Evolutionary conservation across 2,888 invertebrate genomes (phyloP), one percentile per base, ranked within the genome.

Genomic region (Minunthozetes semirufus): DNA sequence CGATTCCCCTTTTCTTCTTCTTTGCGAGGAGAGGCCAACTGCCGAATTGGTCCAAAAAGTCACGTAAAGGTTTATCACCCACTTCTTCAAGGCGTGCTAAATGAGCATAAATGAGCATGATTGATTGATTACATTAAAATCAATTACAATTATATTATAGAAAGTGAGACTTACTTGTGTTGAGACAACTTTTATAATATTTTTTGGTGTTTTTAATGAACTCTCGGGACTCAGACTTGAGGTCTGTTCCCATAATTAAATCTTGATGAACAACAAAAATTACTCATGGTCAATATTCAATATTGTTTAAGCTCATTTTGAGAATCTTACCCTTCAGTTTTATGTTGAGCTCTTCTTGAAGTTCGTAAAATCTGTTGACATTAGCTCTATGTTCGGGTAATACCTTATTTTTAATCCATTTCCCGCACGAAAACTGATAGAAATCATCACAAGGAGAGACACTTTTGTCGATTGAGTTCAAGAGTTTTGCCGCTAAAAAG

Each of bases 401-500:
- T 6, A n/a, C 6, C 8, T 56, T 50, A 17, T 75, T 74, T 15
- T 70, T 13, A n/a, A 90, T 82, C 83, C 91, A 92, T 15, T 87
- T 87, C 1, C 91, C 91, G 80, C 92, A 92, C 0, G 91, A 88
- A 81, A 90, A 92, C 80, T 88, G 86, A 82, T 91, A 92, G 83
- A 92, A 92, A 81, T 92, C 90, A 79, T 91, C 90, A 81, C 92
- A 92, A 0, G 92, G 91, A 78, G 91, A 89, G 11, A 89, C 88
- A 0, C 84, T 82, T 0, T 85, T 83, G 79, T 92, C 89, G 88
- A 92, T 89, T 81, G 88, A 89, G 77, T 86, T 84, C 56, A 92
- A 83, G 17, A 92, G 85, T 78, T 87, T 87, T 0, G 90, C 88
- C 0, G 91, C 91, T 88, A 74, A 6, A n/a, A n/a, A 74, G 0